Evolutionary conservation across 2,888 invertebrate species (phyloP).

Genomic region (Sthenelais limicola): DNA sequence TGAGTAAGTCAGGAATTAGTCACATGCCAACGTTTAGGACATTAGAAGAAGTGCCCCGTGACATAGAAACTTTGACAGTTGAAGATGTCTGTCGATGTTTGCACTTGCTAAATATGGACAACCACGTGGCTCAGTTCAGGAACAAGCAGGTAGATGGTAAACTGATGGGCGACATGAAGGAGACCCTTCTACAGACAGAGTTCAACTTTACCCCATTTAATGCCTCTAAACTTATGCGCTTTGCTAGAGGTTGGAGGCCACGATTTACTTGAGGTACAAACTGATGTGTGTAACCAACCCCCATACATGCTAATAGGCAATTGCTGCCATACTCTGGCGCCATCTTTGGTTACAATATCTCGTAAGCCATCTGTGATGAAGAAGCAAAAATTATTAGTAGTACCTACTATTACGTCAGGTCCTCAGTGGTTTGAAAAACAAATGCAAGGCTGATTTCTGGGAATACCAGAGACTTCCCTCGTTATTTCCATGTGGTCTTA

Average conservation of each 20-base stretch:
- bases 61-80: slow-evolving; percentile 45
- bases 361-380: too few relatives aligned
- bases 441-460: too few relatives aligned
- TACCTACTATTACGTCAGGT: too few relatives aligned
- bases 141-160: slow-evolving; percentile 48
- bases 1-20: neutral
- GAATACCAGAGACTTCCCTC: too few relatives aligned
- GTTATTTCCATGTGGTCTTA: too few relatives aligned
- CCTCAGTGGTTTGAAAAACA: too few relatives aligned
- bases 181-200: slow-evolving; percentile 44
- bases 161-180: slow-evolving; percentile 45
- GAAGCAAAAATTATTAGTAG: too few relatives aligned
- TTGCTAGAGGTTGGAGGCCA: slow-evolving; percentile 53
- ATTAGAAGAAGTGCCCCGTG: slow-evolving; percentile 49
- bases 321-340: too few relatives aligned
- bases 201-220: slow-evolving; percentile 52
- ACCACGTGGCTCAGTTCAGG: slow-evolving; percentile 45
- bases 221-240: slow-evolving; percentile 52
- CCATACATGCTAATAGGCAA: too few relatives aligned
- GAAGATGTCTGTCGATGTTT: slow-evolving; percentile 51
- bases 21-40: neutral
- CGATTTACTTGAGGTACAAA: slow-evolving; percentile 31
- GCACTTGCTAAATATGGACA: slow-evolving; percentile 50
- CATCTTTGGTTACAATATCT: too few relatives aligned
- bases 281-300: too few relatives aligned